Conservation (phyloP, 2,888 invertebrate species). For the Deilephila elpenor region DNA sequence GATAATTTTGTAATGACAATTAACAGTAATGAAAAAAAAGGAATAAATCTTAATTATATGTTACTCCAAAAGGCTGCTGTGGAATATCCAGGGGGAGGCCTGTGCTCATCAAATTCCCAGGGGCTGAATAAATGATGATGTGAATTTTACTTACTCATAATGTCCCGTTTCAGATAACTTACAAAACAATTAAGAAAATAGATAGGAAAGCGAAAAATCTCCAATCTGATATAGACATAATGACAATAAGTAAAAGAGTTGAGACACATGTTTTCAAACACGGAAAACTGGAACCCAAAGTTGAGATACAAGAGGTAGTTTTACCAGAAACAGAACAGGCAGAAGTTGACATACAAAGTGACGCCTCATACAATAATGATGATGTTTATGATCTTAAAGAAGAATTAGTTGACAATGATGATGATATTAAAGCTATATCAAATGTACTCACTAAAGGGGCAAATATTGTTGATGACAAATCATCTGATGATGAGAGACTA, state of each 20-base stretch:
- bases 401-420: slow-evolving; percentile 31
- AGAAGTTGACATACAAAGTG: slow-evolving; percentile 36
- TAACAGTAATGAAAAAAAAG: no score
- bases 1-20: no score
- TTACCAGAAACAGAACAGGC: slow-evolving; percentile 35
- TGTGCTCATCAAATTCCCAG: not conserved
- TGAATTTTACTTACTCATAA: no score
- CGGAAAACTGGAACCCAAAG: slow-evolving; percentile 35
- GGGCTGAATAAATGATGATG: not conserved
- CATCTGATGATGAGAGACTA: slow-evolving; percentile 43
- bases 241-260: slow-evolving; percentile 47
- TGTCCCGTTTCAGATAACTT: slow-evolving; percentile 46
- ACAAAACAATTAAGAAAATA: slow-evolving; percentile 54
- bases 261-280: slow-evolving; percentile 49
- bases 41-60: no score
- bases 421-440: slow-evolving; percentile 2
- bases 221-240: slow-evolving; percentile 50
- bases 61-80: no score
- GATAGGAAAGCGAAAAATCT: slow-evolving; percentile 53
- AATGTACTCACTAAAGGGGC: slow-evolving; percentile 33
- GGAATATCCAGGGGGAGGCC: no score
- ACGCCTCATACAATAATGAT: slow-evolving; percentile 34
- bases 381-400: slow-evolving; percentile 31
- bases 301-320: slow-evolving; percentile 32
- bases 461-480: slow-evolving; percentile 35